A percentile compares a stretch with the other conserved stretches of the same genome.
phyloP scores from a whole-genome alignment of 2,888 invertebrate genomes.

The Napeogenes inachia region DNA sequence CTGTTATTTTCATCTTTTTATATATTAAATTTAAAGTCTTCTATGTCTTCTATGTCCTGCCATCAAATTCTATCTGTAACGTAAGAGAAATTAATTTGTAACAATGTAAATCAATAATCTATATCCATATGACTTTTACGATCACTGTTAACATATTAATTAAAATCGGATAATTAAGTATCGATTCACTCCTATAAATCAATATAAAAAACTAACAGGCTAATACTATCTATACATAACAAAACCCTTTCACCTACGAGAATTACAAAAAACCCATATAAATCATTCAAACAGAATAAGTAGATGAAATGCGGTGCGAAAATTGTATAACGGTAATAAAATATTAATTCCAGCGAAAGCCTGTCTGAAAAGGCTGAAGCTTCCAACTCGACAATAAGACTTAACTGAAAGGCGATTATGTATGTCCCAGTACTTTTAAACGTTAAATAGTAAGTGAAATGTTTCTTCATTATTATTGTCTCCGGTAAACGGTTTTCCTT shows the following conservation, averaged over 20 bases:
- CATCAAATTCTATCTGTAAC: too few species aligned
- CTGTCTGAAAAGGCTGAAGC: slow-evolving; percentile 58
- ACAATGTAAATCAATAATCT: too few species aligned
- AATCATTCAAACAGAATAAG: slow-evolving; percentile 27
- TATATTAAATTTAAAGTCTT: too few species aligned
- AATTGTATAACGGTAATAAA: slow-evolving; percentile 58
- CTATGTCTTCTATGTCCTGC: too few species aligned
- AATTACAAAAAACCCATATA: slow-evolving; percentile 21
- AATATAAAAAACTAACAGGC: too few species aligned
- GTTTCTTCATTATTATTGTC: slow-evolving; percentile 10
- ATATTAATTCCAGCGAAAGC: slow-evolving; percentile 62
- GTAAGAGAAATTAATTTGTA: too few species aligned
- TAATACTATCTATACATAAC: not conserved
- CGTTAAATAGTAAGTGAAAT: slow-evolving; percentile 44
- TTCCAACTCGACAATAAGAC: slow-evolving; percentile 62
- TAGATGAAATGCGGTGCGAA: slow-evolving; percentile 33
- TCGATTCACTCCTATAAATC: too few species aligned
- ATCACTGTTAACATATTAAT: too few species aligned
- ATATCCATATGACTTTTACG: too few species aligned
- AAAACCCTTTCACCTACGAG: slow-evolving; percentile 6
- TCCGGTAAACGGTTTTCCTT: not conserved
- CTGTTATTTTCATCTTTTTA: too few species aligned
- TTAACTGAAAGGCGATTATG: slow-evolving; percentile 66
- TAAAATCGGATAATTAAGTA: too few species aligned
- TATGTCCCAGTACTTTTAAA: slow-evolving; percentile 49